Percentiles rank a stretch among this genome's conserved stretches.
Conservation (phyloP, 2,888 invertebrate genomes). For the Zhuqinia jingwanae region DNA sequence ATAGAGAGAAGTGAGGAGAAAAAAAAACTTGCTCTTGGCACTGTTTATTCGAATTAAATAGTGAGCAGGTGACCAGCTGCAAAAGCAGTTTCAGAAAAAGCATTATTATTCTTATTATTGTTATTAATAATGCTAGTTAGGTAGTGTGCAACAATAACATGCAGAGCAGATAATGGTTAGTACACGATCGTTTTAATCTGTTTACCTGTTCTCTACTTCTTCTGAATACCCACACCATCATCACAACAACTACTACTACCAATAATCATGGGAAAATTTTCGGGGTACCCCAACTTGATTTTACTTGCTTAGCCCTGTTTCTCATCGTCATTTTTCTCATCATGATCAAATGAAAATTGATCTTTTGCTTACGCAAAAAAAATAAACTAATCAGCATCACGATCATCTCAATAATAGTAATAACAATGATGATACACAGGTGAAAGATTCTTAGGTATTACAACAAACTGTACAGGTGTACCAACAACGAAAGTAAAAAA, state of each 20-base stretch:
- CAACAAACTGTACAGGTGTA: slow-evolving; percentile 36
- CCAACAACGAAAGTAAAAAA: neutral
- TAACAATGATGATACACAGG: neutral
- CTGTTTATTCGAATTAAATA: neutral
- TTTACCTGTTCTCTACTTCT: neutral
- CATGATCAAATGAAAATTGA: slow-evolving; percentile 1
- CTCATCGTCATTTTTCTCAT: slow-evolving; percentile 4
- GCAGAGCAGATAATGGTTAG: neutral
- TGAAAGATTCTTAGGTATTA: neutral
- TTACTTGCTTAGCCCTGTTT: neutral
- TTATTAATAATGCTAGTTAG: neutral
- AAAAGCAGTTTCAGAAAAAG: neutral
- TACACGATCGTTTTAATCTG: neutral
- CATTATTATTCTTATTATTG: neutral
- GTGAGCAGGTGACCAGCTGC: slow-evolving; percentile 10
- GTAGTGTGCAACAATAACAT: neutral
- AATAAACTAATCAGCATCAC: slow-evolving; percentile 21
- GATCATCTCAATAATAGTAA: neutral
- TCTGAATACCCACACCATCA: neutral
- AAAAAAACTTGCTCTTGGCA: slow-evolving; percentile 25
- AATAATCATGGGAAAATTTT: slow-evolving; percentile 17
- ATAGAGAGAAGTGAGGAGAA: neutral
- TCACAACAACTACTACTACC: neutral
- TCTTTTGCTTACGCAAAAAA: slow-evolving; percentile 39
- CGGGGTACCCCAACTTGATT: neutral